These are phyloP conservation scores for Drosophila ficusphila DNA, from an alignment of 1,140 invertebrate genomes.

Conservation along the genomic window DNA sequence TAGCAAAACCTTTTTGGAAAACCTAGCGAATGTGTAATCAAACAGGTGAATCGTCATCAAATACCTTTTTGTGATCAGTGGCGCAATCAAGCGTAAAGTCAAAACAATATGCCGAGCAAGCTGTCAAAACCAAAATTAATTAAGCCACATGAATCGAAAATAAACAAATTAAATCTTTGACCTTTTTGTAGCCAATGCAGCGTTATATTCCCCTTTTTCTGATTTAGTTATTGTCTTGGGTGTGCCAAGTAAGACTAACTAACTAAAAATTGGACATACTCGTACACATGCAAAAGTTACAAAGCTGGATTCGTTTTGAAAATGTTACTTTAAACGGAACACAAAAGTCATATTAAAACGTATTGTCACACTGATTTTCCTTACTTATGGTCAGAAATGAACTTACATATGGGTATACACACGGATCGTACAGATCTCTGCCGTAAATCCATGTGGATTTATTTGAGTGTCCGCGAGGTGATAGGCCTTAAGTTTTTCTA, in stretches of 20 bases:
- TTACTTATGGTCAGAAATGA: constrained; percentile 68
- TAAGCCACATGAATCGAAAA: constrained; percentile 26
- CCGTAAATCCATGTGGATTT: neutral
- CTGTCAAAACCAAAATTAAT: constrained; percentile 53
- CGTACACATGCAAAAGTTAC: constrained; percentile 17
- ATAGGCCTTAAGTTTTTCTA: constrained; percentile 16
- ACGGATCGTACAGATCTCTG: neutral
- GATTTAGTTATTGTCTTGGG: constrained; percentile 10
- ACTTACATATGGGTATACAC: constrained; percentile 40
- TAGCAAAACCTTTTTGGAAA: neutral
- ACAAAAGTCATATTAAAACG: constrained; percentile 81
- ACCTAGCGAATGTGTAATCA: neutral
- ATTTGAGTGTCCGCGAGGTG: constrained; percentile 5
- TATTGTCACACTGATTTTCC: constrained; percentile 75
- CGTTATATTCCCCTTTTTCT: constrained; percentile 6
- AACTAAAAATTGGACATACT: constrained; percentile 47
- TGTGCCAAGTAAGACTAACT: constrained; percentile 54
- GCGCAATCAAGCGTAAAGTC: constrained; percentile 53
- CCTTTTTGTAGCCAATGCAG: constrained; percentile 4
- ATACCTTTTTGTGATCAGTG: constrained; percentile 21
- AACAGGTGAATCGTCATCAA: constrained; percentile 23
- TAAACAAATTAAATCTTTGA: constrained; percentile 36
- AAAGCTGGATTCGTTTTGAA: constrained; percentile 40
- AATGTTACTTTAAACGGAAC: constrained; percentile 68
- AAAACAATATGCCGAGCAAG: constrained; percentile 26